Conservation (phyloP, 2,113 vertebrate genomes). For the Tragelaphus buxtoni region DNA sequence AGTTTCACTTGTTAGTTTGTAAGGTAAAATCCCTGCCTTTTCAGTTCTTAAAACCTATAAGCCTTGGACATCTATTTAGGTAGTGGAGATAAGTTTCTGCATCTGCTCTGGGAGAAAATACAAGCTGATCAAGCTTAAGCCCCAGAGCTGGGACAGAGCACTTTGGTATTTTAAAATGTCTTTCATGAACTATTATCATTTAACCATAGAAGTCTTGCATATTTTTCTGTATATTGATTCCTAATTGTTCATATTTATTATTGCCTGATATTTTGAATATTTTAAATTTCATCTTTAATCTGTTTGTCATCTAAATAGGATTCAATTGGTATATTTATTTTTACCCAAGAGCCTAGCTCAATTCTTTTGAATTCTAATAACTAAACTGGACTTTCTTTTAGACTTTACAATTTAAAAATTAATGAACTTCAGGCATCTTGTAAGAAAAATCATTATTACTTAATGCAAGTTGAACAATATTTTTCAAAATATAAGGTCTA, state of each 20-base stretch:
- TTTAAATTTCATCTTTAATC: background rate
- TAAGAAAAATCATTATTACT: background rate
- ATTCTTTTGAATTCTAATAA: background rate
- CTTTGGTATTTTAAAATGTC: background rate
- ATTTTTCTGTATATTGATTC: background rate
- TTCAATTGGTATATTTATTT: background rate
- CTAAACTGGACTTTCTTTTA: background rate
- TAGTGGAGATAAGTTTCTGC: background rate
- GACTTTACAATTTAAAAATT: background rate
- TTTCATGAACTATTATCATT: background rate
- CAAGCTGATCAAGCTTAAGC: background rate
- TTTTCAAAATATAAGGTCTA: constrained; percentile 11
- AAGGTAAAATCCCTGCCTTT: background rate
- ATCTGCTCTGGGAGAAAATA: background rate
- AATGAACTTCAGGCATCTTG: background rate
- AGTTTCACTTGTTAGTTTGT: background rate
- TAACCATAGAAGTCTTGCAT: background rate
- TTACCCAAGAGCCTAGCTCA: background rate
- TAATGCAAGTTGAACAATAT: background rate
- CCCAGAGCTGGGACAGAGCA: background rate
- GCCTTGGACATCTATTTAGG: background rate
- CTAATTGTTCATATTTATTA: background rate
- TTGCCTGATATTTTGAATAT: background rate
- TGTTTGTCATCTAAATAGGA: background rate
- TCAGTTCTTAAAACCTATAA: background rate